Evolutionary conservation across 2,113 vertebrate genomes (phyloP).

Genomic region (Marmota monax): DNA sequence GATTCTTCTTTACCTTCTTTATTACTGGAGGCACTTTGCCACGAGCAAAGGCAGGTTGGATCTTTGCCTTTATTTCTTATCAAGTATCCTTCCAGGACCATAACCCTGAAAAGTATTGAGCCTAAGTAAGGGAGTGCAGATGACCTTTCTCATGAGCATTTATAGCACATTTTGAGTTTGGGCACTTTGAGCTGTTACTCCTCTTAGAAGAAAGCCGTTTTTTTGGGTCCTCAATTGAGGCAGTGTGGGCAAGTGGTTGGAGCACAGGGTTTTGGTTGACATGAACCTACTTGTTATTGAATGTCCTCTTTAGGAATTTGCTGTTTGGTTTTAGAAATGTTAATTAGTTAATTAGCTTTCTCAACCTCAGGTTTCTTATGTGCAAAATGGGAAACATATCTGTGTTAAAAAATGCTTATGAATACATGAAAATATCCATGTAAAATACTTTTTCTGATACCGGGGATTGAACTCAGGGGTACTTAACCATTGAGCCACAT

Average conservation of each 20-base stretch:
- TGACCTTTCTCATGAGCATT: background rate
- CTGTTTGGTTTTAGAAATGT: slow-evolving; percentile 10
- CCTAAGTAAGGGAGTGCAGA: background rate
- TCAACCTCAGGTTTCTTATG: background rate
- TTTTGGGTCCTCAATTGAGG: background rate
- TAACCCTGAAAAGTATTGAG: background rate
- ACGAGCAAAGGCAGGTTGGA: background rate
- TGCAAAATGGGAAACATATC: background rate
- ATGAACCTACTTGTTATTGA: background rate
- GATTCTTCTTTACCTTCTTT: background rate
- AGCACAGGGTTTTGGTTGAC: background rate
- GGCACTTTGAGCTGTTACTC: background rate
- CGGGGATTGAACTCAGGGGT: too few relatives aligned
- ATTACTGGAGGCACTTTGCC: background rate
- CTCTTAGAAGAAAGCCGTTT: background rate
- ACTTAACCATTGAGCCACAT: too few relatives aligned
- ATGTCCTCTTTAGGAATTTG: background rate
- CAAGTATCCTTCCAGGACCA: background rate
- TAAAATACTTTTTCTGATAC: background rate
- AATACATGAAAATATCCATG: background rate
- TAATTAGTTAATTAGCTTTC: background rate
- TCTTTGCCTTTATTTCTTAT: background rate
- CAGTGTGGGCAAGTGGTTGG: background rate
- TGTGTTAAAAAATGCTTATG: background rate
- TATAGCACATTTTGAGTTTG: background rate